Conservation (phyloP, 2,113 vertebrate genomes). For the Cinclus cinclus region DNA sequence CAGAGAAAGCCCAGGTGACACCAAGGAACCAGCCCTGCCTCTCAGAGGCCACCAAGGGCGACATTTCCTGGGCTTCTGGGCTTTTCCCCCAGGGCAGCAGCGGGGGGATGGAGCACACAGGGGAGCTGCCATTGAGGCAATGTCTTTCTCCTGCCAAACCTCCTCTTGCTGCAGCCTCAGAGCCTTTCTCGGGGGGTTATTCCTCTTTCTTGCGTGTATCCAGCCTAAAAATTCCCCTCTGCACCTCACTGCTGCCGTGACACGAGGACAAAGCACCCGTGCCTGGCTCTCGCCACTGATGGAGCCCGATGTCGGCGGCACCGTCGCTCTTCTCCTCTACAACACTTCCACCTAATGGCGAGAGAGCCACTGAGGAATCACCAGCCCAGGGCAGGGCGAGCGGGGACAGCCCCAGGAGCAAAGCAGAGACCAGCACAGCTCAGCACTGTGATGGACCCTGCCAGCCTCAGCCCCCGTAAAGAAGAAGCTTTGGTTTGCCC, state of each 20-base stretch:
- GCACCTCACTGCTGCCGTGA: neutral
- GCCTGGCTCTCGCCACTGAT: rapidly evolving
- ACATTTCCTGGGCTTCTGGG: neutral
- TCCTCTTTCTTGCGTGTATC: neutral
- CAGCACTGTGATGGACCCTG: neutral
- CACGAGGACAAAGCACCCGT: neutral
- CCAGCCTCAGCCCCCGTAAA: neutral
- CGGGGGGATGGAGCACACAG: rapidly evolving
- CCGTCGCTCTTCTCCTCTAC: neutral
- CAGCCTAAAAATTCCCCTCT: neutral
- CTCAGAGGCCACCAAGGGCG: neutral
- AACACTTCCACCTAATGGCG: slow-evolving; percentile 62
- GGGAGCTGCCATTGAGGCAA: rapidly evolving
- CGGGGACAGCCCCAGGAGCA: neutral
- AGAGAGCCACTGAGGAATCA: neutral
- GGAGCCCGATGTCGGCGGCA: rapidly evolving
- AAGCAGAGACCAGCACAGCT: neutral
- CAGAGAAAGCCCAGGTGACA: rapidly evolving
- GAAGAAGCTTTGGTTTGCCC: neutral
- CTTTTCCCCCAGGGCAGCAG: neutral
- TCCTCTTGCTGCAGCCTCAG: neutral
- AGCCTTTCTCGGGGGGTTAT: neutral
- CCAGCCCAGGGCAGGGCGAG: neutral
- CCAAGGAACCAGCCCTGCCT: neutral
- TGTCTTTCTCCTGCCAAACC: neutral